These are phyloP conservation scores for Drosophila nr. fundita DNA, from an alignment of 2,888 invertebrate genomes.

Conservation along the genomic window DNA sequence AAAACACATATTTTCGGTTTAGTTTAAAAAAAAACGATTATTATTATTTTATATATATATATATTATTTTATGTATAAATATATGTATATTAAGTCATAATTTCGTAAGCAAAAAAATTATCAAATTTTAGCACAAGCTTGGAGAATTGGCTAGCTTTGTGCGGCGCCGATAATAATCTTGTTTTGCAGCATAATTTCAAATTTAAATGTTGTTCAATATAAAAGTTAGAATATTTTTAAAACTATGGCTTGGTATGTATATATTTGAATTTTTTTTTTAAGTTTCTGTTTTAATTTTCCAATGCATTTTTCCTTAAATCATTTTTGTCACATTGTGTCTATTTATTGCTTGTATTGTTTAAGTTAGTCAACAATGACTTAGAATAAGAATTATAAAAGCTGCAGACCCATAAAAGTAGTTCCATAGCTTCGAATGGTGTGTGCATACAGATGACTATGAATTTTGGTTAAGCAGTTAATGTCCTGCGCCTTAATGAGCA, in stretches of 20 bases:
- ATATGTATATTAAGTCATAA: too few species aligned
- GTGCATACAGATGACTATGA: conserved; percentile 22
- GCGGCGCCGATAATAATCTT: not conserved
- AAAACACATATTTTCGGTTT: too few species aligned
- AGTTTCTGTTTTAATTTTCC: too few species aligned
- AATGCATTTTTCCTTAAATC: too few species aligned
- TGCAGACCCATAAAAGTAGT: not conserved
- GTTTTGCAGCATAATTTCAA: not conserved
- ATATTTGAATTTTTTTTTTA: too few species aligned
- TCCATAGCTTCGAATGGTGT: conserved; percentile 14
- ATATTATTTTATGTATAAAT: too few species aligned
- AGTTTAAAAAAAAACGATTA: too few species aligned
- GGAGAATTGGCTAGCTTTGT: not conserved
- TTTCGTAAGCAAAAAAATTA: not conserved
- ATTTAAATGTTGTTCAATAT: not conserved
- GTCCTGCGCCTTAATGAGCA: conserved; percentile 45
- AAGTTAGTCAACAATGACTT: not conserved
- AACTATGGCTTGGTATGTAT: too few species aligned
- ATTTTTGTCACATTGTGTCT: too few species aligned
- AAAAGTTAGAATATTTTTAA: not conserved
- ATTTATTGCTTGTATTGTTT: too few species aligned
- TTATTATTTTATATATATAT: too few species aligned
- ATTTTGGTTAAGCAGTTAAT: conserved; percentile 51
- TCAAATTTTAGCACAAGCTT: not conserved
- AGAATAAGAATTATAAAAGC: too few species aligned